Percentiles rank a stretch among this genome's conserved stretches.
Evolutionary conservation across 92 coral and sea anemone genomes (phyloP).

Genomic region (Epizoanthus fatuus): DNA sequence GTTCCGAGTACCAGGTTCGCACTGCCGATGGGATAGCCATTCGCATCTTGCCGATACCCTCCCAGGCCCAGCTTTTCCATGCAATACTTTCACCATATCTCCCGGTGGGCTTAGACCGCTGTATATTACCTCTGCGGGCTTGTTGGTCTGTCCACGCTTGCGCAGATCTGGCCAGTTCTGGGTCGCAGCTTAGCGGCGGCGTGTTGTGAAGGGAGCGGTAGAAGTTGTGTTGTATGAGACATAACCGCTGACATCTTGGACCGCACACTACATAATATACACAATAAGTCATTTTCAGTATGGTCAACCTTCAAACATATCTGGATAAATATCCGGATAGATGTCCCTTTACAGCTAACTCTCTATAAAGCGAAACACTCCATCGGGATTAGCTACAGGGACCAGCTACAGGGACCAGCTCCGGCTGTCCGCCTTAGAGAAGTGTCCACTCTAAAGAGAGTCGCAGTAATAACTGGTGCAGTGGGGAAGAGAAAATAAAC

Average conservation of each 20-base stretch:
- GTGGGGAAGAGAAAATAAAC: too few relatives aligned
- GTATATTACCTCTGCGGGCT: slow-evolving; percentile 49
- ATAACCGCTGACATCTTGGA: slow-evolving; percentile 81
- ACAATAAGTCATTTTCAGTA: not conserved
- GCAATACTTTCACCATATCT: slow-evolving; percentile 67
- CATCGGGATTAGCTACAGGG: too few relatives aligned
- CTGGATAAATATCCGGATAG: not conserved
- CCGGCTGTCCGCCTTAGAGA: too few relatives aligned
- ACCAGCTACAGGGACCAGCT: too few relatives aligned
- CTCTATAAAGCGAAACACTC: too few relatives aligned
- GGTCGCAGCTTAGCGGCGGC: slow-evolving; percentile 85
- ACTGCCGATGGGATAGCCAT: slow-evolving; percentile 75
- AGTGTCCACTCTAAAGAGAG: too few relatives aligned
- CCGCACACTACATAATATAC: slow-evolving; percentile 60
- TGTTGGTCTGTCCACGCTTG: slow-evolving; percentile 82
- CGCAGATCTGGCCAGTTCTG: slow-evolving; percentile 85
- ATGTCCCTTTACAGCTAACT: not conserved
- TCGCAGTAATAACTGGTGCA: too few relatives aligned
- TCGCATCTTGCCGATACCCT: slow-evolving; percentile 50
- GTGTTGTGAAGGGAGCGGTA: slow-evolving; percentile 81
- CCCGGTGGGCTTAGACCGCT: slow-evolving; percentile 44
- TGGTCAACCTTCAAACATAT: not conserved
- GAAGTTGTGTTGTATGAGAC: slow-evolving; percentile 84
- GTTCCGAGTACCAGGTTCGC: slow-evolving; percentile 74
- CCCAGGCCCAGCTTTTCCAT: slow-evolving; percentile 84